Conservation (phyloP, 35 echinoderm and acorn worm genomes). For the Heliocidaris tuberculata region DNA sequence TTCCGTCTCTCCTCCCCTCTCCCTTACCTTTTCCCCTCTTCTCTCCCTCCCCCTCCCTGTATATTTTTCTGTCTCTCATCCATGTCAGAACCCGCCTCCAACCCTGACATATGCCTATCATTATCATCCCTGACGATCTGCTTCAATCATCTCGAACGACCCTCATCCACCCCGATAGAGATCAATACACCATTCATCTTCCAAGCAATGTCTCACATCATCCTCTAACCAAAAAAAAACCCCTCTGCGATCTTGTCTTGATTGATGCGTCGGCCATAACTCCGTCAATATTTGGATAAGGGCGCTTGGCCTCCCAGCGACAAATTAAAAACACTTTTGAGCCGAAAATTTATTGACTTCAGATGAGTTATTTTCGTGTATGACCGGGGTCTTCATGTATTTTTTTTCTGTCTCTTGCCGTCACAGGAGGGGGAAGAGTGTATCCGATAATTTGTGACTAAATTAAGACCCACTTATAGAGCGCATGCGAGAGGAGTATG, state of each 20-base stretch:
- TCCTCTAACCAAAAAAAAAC: neutral
- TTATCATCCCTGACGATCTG: neutral
- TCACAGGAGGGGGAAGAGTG: neutral
- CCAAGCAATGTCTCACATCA: neutral
- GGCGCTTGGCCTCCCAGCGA: neutral
- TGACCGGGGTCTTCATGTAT: neutral
- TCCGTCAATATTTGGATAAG: constrained; percentile 4
- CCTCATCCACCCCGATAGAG: neutral
- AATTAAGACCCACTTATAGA: neutral
- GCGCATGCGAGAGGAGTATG: neutral
- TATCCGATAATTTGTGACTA: constrained; percentile 5
- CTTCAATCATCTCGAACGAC: neutral
- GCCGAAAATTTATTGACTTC: constrained; percentile 10
- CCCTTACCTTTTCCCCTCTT: too few species aligned
- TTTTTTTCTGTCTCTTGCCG: neutral
- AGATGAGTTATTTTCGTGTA: neutral
- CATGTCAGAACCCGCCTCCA: neutral
- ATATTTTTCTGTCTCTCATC: too few species aligned
- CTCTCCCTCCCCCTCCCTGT: too few species aligned
- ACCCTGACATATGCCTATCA: neutral
- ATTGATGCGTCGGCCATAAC: neutral
- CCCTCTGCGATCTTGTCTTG: neutral
- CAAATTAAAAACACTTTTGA: constrained; percentile 13
- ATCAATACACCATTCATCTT: constrained; percentile 7
- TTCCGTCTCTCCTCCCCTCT: too few species aligned